These are phyloP conservation scores for Rhinichthys osculus DNA, from an alignment of 2,797 vertebrate genomes.

Conservation along the genomic window DNA sequence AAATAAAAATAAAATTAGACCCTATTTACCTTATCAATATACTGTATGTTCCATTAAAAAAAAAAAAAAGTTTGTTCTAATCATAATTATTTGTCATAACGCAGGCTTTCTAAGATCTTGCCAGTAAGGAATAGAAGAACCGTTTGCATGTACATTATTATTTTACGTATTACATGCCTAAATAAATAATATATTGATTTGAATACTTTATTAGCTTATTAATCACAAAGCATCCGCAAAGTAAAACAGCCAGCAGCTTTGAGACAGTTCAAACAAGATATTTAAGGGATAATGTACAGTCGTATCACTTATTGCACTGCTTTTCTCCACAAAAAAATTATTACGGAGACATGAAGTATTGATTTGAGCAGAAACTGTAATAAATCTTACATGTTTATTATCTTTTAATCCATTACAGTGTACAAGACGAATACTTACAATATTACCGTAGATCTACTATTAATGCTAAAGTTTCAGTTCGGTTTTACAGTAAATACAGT, in stretches of 20 bases:
- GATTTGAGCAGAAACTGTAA: neutral
- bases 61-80: neutral
- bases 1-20: neutral
- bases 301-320: neutral
- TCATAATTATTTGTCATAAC: neutral
- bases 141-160: neutral
- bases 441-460: neutral
- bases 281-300: neutral
- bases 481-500: neutral
- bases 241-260: neutral
- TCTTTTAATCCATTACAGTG: neutral
- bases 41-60: neutral
- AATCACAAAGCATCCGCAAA: neutral
- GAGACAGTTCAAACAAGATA: neutral
- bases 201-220: neutral
- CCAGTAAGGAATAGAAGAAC: neutral
- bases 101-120: neutral
- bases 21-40: neutral
- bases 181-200: neutral
- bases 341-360: neutral
- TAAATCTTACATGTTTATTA: neutral
- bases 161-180: neutral
- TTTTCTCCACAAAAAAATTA: neutral
- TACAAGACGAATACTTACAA: neutral
- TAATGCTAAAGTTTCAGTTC: neutral